Conservation (phyloP, 2,797 vertebrate species). For the Coracias cyanogaster region DNA sequence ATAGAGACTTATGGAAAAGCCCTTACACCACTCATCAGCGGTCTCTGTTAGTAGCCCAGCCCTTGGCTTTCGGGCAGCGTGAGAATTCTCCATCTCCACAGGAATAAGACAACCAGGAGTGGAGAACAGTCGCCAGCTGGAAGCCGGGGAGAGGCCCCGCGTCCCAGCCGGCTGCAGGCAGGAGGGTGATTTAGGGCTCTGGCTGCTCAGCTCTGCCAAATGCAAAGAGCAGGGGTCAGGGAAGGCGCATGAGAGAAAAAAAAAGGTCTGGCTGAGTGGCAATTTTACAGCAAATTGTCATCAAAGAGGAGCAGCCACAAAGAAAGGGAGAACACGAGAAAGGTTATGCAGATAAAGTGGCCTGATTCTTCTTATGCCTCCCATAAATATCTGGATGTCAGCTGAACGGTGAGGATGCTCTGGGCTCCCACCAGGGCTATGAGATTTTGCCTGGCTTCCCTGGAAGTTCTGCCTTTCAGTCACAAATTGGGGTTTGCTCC, state of each 20-base stretch:
- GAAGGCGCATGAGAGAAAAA: background rate
- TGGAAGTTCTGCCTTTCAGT: background rate
- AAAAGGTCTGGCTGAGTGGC: background rate
- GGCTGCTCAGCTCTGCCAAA: background rate
- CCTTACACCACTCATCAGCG: background rate
- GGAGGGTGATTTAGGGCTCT: background rate
- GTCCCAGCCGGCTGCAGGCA: background rate
- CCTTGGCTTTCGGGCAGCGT: background rate
- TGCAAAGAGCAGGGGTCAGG: background rate
- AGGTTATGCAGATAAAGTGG: background rate
- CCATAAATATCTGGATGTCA: background rate
- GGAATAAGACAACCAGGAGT: background rate
- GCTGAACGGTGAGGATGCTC: background rate
- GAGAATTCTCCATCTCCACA: background rate
- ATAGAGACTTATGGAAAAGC: slow-evolving; percentile 13
- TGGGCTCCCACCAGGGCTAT: background rate
- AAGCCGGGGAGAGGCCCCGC: background rate
- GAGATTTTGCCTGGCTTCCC: background rate
- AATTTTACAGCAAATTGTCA: background rate
- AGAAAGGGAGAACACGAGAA: background rate
- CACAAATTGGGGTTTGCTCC: background rate
- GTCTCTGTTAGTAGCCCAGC: background rate
- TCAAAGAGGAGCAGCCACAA: background rate
- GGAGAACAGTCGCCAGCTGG: background rate
- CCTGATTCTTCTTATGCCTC: background rate